Percentiles rank a stretch among this genome's conserved stretches.
Conservation (phyloP, 2,888 invertebrate species). For the Watsonalla cultraria region DNA sequence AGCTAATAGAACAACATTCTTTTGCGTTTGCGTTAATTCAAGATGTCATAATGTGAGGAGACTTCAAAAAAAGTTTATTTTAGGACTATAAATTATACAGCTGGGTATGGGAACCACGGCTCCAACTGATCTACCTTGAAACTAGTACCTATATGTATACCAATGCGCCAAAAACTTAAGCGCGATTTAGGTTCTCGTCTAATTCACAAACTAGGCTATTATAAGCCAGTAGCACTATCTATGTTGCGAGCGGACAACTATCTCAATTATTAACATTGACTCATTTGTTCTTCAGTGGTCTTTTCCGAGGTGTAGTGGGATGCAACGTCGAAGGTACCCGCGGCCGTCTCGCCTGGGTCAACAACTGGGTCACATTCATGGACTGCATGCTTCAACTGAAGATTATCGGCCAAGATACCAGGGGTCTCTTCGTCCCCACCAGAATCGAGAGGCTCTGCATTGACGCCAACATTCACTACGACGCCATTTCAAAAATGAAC, state of each 20-base stretch:
- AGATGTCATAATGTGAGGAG: too few species aligned
- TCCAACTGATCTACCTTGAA: too few species aligned
- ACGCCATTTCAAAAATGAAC: constrained; percentile 67
- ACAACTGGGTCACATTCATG: constrained; percentile 93
- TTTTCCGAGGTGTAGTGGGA: constrained; percentile 79
- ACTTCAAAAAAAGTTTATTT: too few species aligned
- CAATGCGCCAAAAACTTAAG: too few species aligned
- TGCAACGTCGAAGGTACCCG: constrained; percentile 72
- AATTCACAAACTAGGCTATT: too few species aligned
- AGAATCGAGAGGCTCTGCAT: constrained; percentile 84
- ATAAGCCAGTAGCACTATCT: too few species aligned
- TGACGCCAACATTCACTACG: constrained; percentile 80
- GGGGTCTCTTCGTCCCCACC: constrained; percentile 86
- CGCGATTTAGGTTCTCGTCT: too few species aligned
- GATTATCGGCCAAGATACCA: constrained; percentile 83
- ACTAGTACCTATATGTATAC: too few species aligned
- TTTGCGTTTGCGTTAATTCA: too few species aligned
- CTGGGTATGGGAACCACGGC: too few species aligned
- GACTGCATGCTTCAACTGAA: constrained; percentile 93
- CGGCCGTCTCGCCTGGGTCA: constrained; percentile 82
- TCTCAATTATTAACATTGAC: not conserved
- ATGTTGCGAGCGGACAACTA: not conserved
- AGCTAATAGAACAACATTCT: too few species aligned
- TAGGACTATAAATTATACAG: too few species aligned
- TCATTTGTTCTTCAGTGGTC: constrained; percentile 50